Evolutionary conservation across 2,113 vertebrate species (phyloP).

Genomic region (Pyrgilauda ruficollis): DNA sequence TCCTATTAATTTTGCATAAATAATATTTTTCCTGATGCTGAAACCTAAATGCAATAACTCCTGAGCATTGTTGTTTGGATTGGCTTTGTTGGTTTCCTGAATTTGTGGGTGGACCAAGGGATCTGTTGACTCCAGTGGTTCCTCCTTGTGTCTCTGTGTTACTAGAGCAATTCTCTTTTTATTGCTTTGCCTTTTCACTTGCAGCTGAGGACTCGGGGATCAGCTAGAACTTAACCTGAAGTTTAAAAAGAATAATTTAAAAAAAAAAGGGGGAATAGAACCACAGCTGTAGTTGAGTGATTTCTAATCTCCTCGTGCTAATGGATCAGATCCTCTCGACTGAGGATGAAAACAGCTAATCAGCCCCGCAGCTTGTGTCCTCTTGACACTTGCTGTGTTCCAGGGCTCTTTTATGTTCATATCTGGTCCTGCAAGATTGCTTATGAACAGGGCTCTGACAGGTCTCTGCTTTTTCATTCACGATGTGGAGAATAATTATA

Average conservation of each 20-base stretch:
- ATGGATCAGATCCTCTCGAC: background rate
- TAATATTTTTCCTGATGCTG: background rate
- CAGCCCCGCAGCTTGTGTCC: background rate
- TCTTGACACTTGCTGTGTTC: background rate
- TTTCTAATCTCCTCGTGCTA: background rate
- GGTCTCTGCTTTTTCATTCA: background rate
- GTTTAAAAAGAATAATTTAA: background rate
- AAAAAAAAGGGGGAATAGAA: background rate
- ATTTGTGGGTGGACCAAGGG: background rate
- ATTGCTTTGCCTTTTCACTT: background rate
- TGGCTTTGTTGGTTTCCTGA: background rate
- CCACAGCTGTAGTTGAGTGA: slow-evolving; percentile 1
- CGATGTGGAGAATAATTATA: background rate
- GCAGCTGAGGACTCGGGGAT: background rate
- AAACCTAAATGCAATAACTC: background rate
- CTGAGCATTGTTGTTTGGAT: background rate
- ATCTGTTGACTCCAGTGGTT: background rate
- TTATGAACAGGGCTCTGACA: background rate
- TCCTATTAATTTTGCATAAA: slow-evolving; percentile 25
- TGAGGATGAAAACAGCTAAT: background rate
- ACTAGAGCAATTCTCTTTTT: background rate
- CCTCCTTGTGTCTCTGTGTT: background rate
- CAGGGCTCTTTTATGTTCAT: background rate
- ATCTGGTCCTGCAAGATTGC: background rate
- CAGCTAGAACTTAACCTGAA: background rate